A percentile compares a stretch with the other conserved stretches of the same genome.
These are phyloP conservation scores for Zygogramma bicolorata DNA, from an alignment of 2,888 invertebrate genomes.

Conservation along the genomic window DNA sequence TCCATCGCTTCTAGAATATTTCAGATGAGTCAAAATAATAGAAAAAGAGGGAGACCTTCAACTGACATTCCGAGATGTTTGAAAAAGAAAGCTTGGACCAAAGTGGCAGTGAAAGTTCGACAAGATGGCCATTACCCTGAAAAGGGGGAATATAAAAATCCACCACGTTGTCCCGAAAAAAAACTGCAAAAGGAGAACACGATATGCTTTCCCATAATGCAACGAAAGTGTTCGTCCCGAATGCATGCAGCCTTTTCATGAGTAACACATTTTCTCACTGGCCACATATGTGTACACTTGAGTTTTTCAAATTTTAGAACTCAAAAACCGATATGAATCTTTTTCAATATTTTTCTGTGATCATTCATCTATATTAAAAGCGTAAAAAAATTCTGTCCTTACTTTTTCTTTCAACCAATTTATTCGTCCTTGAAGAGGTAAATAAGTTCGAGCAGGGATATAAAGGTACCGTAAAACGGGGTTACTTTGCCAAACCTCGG, in stretches of 20 bases:
- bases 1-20: slow-evolving; percentile 30
- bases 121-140: slow-evolving; percentile 28
- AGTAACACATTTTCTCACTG: slow-evolving; percentile 17
- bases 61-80: slow-evolving; percentile 14
- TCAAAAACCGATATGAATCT: too few species aligned
- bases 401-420: too few species aligned
- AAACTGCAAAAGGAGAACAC: slow-evolving; percentile 28
- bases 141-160: slow-evolving; percentile 31
- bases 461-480: too few species aligned
- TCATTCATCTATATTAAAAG: too few species aligned
- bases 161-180: slow-evolving; percentile 31
- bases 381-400: too few species aligned
- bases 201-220: slow-evolving; percentile 22
- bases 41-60: slow-evolving; percentile 29
- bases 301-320: background rate
- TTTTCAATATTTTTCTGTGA: too few species aligned
- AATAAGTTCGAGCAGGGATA: too few species aligned
- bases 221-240: slow-evolving; percentile 26
- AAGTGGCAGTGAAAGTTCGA: slow-evolving; percentile 28
- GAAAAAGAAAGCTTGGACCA: slow-evolving; percentile 32
- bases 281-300: slow-evolving; percentile 20
- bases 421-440: too few species aligned
- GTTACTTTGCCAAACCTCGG: too few species aligned
- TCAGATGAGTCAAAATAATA: slow-evolving; percentile 24
- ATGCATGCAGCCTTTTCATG: slow-evolving; percentile 32